Conservation (phyloP, 2,113 vertebrate genomes). For the Aix galericulata region DNA sequence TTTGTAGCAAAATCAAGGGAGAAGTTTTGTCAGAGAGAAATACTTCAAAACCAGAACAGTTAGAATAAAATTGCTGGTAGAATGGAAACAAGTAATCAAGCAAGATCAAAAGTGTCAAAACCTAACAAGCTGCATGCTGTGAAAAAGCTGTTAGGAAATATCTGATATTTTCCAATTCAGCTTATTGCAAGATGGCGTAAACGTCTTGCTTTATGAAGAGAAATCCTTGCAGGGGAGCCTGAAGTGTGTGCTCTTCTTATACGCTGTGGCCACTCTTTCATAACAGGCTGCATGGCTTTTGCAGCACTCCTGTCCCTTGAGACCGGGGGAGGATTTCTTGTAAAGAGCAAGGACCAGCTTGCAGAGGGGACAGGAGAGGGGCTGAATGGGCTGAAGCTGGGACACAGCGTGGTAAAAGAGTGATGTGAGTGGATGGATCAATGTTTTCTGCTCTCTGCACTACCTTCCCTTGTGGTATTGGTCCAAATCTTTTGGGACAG, state of each 20-base stretch:
- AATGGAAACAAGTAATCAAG: not conserved
- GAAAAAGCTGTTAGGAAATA: slow-evolving; percentile 2
- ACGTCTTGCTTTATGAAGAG: not conserved
- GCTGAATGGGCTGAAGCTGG: not conserved
- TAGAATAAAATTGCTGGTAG: not conserved
- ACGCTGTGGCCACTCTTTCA: not conserved
- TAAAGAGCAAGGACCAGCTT: not conserved
- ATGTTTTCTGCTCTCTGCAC: not conserved
- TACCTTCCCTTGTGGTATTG: not conserved
- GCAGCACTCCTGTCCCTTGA: not conserved
- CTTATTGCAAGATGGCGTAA: not conserved
- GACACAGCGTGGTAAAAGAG: not conserved
- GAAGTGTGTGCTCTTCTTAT: not conserved
- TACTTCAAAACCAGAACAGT: not conserved
- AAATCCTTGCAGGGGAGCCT: not conserved
- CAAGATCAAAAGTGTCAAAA: slow-evolving; percentile 13
- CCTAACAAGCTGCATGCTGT: not conserved
- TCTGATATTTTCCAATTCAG: not conserved
- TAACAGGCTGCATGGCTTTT: not conserved
- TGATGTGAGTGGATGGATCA: not conserved
- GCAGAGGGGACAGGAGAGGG: not conserved
- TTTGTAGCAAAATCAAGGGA: not conserved
- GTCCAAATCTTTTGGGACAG: not conserved
- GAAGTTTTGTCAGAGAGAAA: not conserved
- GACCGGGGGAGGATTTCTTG: not conserved